Conservation (phyloP, 1,140 invertebrate species). For the Brachionus manjavacas region DNA sequence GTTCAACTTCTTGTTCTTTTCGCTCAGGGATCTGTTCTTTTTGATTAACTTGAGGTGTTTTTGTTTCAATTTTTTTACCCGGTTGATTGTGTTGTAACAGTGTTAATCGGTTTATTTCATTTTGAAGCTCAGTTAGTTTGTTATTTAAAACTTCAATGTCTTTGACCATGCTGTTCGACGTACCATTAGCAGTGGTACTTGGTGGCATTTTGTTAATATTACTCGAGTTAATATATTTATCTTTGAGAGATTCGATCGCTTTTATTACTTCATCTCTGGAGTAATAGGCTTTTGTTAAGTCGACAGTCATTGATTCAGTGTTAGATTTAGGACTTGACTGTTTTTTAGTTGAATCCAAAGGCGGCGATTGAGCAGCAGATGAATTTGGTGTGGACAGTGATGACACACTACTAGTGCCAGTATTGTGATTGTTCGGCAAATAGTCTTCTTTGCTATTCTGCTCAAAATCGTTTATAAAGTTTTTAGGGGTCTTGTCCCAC, state of each 20-base stretch:
- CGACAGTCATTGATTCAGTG: background rate
- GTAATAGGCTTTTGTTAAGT: constrained; percentile 16
- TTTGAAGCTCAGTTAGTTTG: constrained; percentile 20
- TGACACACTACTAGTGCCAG: constrained; percentile 1
- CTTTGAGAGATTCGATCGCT: background rate
- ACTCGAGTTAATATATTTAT: constrained; percentile 1
- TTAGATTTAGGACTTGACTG: background rate
- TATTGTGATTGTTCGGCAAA: background rate
- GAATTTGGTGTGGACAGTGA: constrained; percentile 9
- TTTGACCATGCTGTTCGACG: constrained; percentile 11
- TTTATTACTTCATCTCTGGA: constrained; percentile 33
- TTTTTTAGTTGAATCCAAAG: background rate
- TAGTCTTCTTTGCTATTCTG: background rate
- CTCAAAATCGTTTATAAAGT: constrained; percentile 15
- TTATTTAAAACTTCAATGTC: constrained; percentile 33
- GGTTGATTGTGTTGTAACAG: constrained; percentile 29
- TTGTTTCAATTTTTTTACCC: background rate
- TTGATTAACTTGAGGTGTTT: background rate
- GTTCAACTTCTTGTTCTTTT: background rate
- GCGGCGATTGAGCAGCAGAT: constrained; percentile 33
- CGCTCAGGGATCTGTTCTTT: background rate
- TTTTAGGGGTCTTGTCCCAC: constrained; percentile 37
- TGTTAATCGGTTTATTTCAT: constrained; percentile 39
- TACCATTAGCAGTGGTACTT: background rate
- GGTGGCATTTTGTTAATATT: background rate